A percentile compares a stretch with the other conserved stretches of the same genome.
Evolutionary conservation across 1,140 invertebrate species (phyloP).

Genomic region (Hyles vespertilio): DNA sequence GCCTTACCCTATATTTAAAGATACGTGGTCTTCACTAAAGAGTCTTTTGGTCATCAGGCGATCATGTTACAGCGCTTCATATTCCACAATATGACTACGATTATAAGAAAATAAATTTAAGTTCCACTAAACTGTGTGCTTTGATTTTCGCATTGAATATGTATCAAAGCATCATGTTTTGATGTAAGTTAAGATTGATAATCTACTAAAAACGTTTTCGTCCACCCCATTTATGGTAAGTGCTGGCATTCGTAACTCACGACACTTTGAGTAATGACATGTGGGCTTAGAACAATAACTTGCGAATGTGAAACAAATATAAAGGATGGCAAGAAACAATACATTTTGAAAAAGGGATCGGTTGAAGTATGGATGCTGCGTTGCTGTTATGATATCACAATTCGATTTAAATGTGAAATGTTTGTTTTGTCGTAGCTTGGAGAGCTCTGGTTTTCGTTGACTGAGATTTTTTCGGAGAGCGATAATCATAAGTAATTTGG

Average conservation of each 20-base stretch:
- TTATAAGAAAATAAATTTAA: too few relatives aligned
- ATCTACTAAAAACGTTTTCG: slow-evolving; percentile 55
- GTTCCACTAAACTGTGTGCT: too few relatives aligned
- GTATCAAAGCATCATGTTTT: slow-evolving; percentile 1
- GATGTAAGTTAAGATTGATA: slow-evolving; percentile 30
- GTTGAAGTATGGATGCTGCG: background rate
- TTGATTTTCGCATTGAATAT: too few relatives aligned
- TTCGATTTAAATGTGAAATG: too few relatives aligned
- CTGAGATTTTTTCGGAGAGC: too few relatives aligned
- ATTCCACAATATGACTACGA: too few relatives aligned
- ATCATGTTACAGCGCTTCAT: too few relatives aligned
- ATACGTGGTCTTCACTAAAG: too few relatives aligned
- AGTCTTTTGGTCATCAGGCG: too few relatives aligned
- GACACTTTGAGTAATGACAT: slow-evolving; percentile 65
- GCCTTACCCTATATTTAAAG: too few relatives aligned
- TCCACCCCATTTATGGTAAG: slow-evolving; percentile 47
- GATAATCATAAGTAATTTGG: background rate
- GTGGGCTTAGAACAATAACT: slow-evolving; percentile 67
- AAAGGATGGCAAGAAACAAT: slow-evolving; percentile 44
- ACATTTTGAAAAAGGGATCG: slow-evolving; percentile 25
- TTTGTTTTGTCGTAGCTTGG: too few relatives aligned
- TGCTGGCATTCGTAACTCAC: slow-evolving; percentile 57
- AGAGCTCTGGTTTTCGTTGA: background rate
- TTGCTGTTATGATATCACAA: background rate
- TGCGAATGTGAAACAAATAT: slow-evolving; percentile 63